Evolutionary conservation across 2,113 vertebrate genomes (phyloP).

Genomic region (Podarcis cretensis): DNA sequence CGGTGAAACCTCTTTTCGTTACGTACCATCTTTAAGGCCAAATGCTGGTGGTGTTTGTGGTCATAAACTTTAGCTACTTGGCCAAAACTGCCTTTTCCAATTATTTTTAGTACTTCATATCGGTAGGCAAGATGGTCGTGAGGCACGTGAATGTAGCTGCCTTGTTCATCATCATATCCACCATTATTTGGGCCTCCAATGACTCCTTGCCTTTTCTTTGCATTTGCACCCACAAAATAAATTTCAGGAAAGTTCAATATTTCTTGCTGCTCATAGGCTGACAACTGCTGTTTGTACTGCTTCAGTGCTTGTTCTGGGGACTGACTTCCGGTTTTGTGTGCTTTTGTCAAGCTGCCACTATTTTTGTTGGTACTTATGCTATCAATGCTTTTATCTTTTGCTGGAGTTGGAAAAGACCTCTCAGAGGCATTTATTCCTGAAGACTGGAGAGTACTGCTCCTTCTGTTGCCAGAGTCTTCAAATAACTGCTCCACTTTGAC

Average conservation of each 20-base stretch:
- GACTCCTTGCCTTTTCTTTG: constrained; percentile 92
- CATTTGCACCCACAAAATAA: constrained; percentile 94
- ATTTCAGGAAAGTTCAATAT: constrained; percentile 89
- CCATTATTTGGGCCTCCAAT: constrained; percentile 91
- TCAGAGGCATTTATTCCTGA: constrained; percentile 73
- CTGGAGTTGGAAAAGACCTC: constrained; percentile 76
- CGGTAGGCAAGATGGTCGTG: constrained; percentile 96
- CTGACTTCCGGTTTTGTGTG: constrained; percentile 78
- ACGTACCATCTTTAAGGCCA: constrained; percentile 97
- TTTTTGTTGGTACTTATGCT: constrained; percentile 78
- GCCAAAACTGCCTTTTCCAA: constrained; percentile 97
- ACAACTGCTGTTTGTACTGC: constrained; percentile 89
- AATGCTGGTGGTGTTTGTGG: constrained; percentile 93
- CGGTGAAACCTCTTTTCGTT: constrained; percentile 97
- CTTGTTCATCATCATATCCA: constrained; percentile 95
- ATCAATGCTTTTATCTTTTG: constrained; percentile 86
- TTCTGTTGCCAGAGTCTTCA: constrained; percentile 89
- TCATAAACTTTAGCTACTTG: constrained; percentile 98
- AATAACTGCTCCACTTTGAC: constrained; percentile 94
- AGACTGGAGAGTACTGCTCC: constrained; percentile 77
- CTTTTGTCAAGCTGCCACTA: constrained; percentile 66
- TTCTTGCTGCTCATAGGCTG: constrained; percentile 90
- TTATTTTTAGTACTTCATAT: constrained; percentile 97
- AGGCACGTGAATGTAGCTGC: constrained; percentile 92
- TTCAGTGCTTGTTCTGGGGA: constrained; percentile 91